Evolutionary conservation across 53 echinoderm and acorn worm species (phyloP), one percentile per base, ranked within the genome.

Genomic region (Antedon mediterranea): DNA sequence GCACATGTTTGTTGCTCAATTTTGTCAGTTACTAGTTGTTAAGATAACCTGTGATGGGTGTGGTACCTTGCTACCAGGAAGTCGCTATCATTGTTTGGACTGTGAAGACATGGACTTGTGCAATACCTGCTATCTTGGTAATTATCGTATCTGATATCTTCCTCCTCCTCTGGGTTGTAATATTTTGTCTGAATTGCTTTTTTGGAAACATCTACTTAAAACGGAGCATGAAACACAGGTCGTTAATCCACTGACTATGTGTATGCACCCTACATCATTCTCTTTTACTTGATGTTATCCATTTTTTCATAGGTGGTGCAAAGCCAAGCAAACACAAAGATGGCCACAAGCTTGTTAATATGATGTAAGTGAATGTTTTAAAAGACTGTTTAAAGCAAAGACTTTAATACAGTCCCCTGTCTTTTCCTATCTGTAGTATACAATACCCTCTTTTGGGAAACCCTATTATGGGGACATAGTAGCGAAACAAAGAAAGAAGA

Each of bases 1-100:
- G 91, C 97, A 97, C 78, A 89, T 92, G 90, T 92, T 97, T 86
- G 91, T 97, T 3, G 98, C 98, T n/a, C 78, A 92, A 72, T 97
- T 82, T 85, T 92, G 86, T 76, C 88, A 90, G 30, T 84, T 82
- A 31, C 84, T 97, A 29, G 84, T 81, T 30, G 86, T 97, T 23
- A 74, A 84, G 11, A 90, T 97, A 70, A 77, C 85, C 29, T 97
- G 98, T 73, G 98, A 97, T 73, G 98, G 98, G 28, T 97, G 98
- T 34, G 76, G 82, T 43, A 82, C 81, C 0, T 75, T 77, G 28
- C 82, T 97, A 42, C 92, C 87, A 0, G 98, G 92, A 11, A 86
- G 86, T 27, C 73, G 90, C 13, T 97, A 90, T 76, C 82, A 86
- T 26, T 92, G 92, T 83, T 82, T 93, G 78, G 89, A 88, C 73